Conservation (phyloP, 2,113 vertebrate species). For the Ovibos moschatus region DNA sequence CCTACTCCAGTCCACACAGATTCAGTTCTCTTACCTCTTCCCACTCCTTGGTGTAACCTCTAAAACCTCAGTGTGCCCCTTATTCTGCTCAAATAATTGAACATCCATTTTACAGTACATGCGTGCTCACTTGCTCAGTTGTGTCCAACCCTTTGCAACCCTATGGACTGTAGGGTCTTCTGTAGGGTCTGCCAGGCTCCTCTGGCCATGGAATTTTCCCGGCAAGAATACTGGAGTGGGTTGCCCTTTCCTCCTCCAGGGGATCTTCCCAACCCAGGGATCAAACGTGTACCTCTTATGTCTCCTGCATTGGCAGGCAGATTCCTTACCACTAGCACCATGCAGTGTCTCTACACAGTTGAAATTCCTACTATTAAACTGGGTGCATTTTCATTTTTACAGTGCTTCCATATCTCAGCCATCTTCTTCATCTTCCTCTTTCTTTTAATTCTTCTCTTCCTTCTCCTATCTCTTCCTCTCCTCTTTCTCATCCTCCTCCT, state of each 20-base stretch:
- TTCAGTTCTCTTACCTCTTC: neutral
- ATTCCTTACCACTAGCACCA: neutral
- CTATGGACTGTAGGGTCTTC: neutral
- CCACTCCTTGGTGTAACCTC: too few species aligned
- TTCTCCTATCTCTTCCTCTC: neutral
- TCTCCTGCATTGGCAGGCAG: neutral
- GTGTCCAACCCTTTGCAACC: neutral
- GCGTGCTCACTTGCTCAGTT: neutral
- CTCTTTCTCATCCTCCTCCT: neutral
- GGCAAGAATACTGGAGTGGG: neutral
- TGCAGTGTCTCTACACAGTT: neutral
- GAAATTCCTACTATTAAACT: neutral
- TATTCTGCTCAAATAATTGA: neutral
- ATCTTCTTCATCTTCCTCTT: neutral
- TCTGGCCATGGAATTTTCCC: neutral
- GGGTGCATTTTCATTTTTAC: neutral
- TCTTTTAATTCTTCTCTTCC: neutral
- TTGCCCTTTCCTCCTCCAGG: neutral
- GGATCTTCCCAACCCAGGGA: neutral
- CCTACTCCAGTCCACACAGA: neutral
- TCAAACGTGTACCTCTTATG: neutral
- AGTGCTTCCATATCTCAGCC: neutral
- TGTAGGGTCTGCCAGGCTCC: neutral
- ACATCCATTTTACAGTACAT: neutral
- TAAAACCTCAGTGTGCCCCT: neutral